Evolutionary conservation across 2,113 vertebrate species (phyloP).

Genomic region (Hylia prasina): DNA sequence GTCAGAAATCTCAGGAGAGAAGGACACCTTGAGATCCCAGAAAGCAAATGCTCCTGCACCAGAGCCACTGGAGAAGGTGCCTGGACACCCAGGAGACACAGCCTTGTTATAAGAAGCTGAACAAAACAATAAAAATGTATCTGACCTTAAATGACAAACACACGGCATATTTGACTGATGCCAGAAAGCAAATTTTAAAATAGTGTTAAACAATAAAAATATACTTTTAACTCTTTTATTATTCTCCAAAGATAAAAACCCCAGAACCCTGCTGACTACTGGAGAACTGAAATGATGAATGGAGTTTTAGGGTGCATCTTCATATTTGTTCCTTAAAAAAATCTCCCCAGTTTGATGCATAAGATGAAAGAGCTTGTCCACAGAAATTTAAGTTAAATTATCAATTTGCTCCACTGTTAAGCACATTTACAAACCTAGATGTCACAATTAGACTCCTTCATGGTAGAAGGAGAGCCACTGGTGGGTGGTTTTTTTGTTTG

Average conservation of each 20-base stretch:
- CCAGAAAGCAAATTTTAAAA: neutral
- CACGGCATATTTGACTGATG: neutral
- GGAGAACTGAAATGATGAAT: neutral
- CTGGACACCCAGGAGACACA: neutral
- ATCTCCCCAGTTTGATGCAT: neutral
- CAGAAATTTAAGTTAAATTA: neutral
- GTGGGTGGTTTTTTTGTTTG: neutral
- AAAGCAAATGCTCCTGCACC: neutral
- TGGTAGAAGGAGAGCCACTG: neutral
- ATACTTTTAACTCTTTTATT: neutral
- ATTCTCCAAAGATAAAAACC: neutral
- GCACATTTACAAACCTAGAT: neutral
- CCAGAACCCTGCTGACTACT: neutral
- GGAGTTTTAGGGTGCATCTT: neutral
- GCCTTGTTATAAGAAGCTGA: neutral
- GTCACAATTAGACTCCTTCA: neutral
- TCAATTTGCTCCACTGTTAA: neutral
- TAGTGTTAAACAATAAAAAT: neutral
- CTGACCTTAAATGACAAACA: neutral
- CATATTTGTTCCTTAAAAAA: neutral
- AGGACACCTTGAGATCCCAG: neutral
- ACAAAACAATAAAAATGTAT: neutral
- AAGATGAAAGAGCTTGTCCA: neutral
- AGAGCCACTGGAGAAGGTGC: neutral
- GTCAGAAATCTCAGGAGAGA: neutral